Percentiles rank a stretch among this genome's conserved stretches.
phyloP scores from a whole-genome alignment of 2,888 invertebrate species.

The Aleiodes alternator region DNA sequence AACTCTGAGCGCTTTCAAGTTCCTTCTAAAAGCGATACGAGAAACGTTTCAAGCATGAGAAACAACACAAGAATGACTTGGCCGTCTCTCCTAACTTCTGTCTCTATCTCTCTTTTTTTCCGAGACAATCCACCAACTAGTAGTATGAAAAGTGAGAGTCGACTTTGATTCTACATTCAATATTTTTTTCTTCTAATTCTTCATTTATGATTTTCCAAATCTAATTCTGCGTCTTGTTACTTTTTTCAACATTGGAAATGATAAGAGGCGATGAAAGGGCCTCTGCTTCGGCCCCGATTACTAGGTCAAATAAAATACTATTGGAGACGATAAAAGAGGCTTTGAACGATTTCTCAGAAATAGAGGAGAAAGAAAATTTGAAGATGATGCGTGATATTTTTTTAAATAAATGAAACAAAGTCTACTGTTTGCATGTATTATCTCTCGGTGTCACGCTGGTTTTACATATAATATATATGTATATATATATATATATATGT shows the following conservation, averaged over 20 bases:
- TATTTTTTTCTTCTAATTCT: background rate
- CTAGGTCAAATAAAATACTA: no score
- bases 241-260: background rate
- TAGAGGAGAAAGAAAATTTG: slow-evolving; percentile 9
- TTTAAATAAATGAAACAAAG: background rate
- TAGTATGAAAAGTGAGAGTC: slow-evolving; percentile 39
- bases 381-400: background rate
- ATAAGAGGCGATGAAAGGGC: no score
- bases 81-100: slow-evolving; percentile 44
- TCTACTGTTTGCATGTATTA: background rate
- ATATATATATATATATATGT: no score
- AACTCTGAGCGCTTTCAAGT: slow-evolving; percentile 30
- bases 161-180: slow-evolving; percentile 8
- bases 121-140: slow-evolving; percentile 17
- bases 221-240: background rate
- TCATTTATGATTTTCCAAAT: background rate
- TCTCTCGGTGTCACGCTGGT: slow-evolving; percentile 17
- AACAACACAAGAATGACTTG: slow-evolving; percentile 34
- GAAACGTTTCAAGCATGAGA: slow-evolving; percentile 19
- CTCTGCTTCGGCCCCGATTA: no score
- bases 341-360: slow-evolving; percentile 14
- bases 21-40: slow-evolving; percentile 20
- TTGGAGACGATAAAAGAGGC: slow-evolving; percentile 15
- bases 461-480: background rate
- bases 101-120: background rate